Evolutionary conservation across 64 coral and sea anemone species (phyloP), one percentile per base, ranked within the genome.

Genomic region (Porites lutea): DNA sequence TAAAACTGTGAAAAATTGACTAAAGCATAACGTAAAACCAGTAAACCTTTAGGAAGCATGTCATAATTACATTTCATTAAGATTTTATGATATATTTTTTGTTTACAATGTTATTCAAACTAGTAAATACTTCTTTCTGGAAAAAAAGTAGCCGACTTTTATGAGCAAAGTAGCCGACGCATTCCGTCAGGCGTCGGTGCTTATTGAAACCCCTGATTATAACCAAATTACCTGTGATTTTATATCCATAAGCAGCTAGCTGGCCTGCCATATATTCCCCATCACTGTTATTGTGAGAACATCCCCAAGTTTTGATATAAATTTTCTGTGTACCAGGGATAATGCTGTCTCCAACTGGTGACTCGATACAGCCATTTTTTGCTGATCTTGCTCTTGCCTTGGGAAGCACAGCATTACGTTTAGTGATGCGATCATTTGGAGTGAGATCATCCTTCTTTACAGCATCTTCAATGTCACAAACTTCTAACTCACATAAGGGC

Each of bases 181-280:
- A n/a, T n/a, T n/a, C n/a, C n/a, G n/a, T n/a, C n/a, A n/a, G n/a
- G n/a, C n/a, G n/a, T n/a, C n/a, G n/a, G n/a, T 55, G 11, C 1
- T 8, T 8, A 55, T 55, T 55, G 1, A 5, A 55, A 55, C 53
- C 6, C 53, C 6, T 55, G 11, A 55, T 55, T 52, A 54, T 10
- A 2, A 51, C 21, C 18, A 63, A 53, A 21, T 13, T 27, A 99
- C 97, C 97, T 72, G 94, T 96, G 57, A 99, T 96, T 89, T 88
- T 90, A 67, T 99, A 99, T 16, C 97, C 97, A 94, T 96, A 99
- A 22, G 97, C 94, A 72, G 97, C 97, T 13, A 99, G 48, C 46
- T 99, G 97, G 20, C 97, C 97, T 16, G 97, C 94, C 97, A 99
- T 99, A 48, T 99, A 99, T 65, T 99, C 97, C 54, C 97, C 93